Percentiles rank a stretch among this genome's conserved stretches.
phyloP scores from a whole-genome alignment of 2,888 invertebrate species.

The Neoscelio sp. region DNA sequence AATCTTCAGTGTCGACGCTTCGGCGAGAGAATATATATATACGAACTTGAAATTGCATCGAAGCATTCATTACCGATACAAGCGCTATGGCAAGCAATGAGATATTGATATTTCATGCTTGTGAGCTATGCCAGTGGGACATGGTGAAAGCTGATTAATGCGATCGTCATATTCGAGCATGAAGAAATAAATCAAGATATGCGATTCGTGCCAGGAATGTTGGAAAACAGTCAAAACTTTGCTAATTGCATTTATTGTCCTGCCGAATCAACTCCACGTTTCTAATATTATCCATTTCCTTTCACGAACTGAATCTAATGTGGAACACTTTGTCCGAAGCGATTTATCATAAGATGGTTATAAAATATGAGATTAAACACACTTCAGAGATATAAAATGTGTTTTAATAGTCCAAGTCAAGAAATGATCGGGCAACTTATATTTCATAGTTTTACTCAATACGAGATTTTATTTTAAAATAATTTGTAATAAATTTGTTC shows the following conservation, averaged over 20 bases:
- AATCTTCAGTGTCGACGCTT: slow-evolving; percentile 55
- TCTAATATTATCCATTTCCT: too few relatives aligned
- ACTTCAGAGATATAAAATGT: too few relatives aligned
- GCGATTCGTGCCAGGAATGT: slow-evolving; percentile 23
- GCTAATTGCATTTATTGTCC: slow-evolving; percentile 32
- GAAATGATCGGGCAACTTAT: slow-evolving; percentile 22
- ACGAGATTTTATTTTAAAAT: too few relatives aligned
- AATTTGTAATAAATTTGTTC: too few relatives aligned
- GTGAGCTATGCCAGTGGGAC: slow-evolving; percentile 45
- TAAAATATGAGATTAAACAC: too few relatives aligned
- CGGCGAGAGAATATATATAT: slow-evolving; percentile 30
- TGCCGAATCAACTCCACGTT: too few relatives aligned
- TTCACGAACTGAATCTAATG: too few relatives aligned
- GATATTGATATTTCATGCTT: slow-evolving; percentile 66
- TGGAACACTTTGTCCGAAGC: too few relatives aligned
- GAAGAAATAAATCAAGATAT: slow-evolving; percentile 60
- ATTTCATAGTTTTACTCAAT: too few relatives aligned
- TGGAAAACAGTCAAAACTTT: slow-evolving; percentile 19
- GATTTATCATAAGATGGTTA: too few relatives aligned
- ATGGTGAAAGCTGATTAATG: slow-evolving; percentile 55
- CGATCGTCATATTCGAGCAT: slow-evolving; percentile 50
- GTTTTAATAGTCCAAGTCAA: slow-evolving; percentile 26
- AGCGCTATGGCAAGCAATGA: slow-evolving; percentile 50
- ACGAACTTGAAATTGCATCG: slow-evolving; percentile 57
- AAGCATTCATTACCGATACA: slow-evolving; percentile 59